A percentile compares a stretch with the other conserved stretches of the same genome.
phyloP scores from a whole-genome alignment of 2,113 vertebrate genomes.

The Chrysemys picta region DNA sequence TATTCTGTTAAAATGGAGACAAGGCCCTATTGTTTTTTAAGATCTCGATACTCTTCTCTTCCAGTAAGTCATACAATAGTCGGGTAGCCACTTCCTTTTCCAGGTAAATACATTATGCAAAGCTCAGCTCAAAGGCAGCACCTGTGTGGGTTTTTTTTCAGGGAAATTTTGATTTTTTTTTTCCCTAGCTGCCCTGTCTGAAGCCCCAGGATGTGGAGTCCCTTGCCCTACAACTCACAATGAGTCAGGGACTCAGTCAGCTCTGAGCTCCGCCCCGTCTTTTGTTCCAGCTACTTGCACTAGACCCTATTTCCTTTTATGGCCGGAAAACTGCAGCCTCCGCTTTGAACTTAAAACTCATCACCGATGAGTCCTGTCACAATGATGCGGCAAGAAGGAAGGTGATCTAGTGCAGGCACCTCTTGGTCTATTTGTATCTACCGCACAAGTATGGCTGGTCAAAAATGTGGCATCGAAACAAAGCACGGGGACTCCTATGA shows the following conservation, averaged over 20 bases:
- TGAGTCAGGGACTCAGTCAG: background rate
- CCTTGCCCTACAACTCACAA: slow-evolving; percentile 15
- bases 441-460: background rate
- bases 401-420: background rate
- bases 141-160: background rate
- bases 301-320: background rate
- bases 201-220: background rate
- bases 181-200: background rate
- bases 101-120: background rate
- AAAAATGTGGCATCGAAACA: background rate
- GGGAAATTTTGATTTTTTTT: background rate
- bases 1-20: background rate
- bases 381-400: background rate
- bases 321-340: background rate
- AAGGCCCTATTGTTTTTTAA: background rate
- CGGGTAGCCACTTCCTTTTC: background rate
- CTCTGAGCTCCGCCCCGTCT: slow-evolving; percentile 1
- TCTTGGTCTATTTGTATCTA: background rate
- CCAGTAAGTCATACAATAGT: background rate
- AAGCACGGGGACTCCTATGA: background rate
- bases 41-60: background rate
- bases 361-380: background rate
- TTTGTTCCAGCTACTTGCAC: background rate
- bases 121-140: background rate
- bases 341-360: background rate